Evolutionary conservation across 2,797 vertebrate genomes (phyloP), one percentile per base, ranked within the genome.

Genomic region (Propithecus perrieri): DNA sequence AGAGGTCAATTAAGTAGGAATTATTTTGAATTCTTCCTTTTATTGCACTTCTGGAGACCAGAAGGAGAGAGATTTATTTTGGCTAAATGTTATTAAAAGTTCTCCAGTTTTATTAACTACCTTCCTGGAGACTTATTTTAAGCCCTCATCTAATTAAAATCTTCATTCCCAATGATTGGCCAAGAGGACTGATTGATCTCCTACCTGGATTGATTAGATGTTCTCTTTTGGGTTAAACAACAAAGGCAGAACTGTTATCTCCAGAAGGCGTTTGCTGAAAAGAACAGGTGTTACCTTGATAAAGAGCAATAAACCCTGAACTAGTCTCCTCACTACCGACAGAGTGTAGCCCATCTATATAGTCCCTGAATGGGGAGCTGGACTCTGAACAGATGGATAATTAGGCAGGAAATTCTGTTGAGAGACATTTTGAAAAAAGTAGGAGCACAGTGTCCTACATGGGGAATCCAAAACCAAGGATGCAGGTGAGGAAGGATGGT

Each of bases 101-200:
- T 94, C 67, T 93, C 35, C 43, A 63, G 35, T 96, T 88, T 90
- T 94, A 94, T 97, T 92, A 94, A 43, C 22, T 89, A 50, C 20
- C 38, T 88, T 74, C 41, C 41, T 46, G 85, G 91, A 97, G 78
- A 95, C 38, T 86, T 78, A 84, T 69, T 89, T 78, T 85, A 85
- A 92, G 80, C 9, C 33, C 18, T 83, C 43, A 85, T 75, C 33
- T 97, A 94, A 96, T 93, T 94, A 94, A 91, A 85, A 88, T 89
- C 10, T 55, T 91, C 48, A 81, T 38, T 74, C 57, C 33, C 59
- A 79, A n/a, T 81, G 78, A 63, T 53, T 80, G 61, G 43, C 18
- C 59, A 85, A 74, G 35, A 91, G 41, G 50, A 38, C n/a, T n/a
- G 26, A 81, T 75, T 50, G 20, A 13, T 35, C 53, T 79, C 53